Conservation (phyloP, 1,140 invertebrate species). For the Plodia interpunctella region DNA sequence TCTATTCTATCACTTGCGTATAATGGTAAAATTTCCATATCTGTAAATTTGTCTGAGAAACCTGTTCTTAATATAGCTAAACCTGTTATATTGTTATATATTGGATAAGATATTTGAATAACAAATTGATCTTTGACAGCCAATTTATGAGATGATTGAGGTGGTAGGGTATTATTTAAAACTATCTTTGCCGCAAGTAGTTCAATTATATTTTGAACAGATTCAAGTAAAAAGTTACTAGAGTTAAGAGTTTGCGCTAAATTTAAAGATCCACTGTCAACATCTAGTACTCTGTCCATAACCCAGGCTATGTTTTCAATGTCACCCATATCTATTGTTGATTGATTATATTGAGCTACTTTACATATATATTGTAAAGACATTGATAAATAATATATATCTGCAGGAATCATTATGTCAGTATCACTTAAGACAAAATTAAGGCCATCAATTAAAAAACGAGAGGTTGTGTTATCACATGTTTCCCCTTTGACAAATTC, state of each 20-base stretch:
- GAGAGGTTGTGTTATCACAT: slow-evolving; percentile 40
- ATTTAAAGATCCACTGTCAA: slow-evolving; percentile 63
- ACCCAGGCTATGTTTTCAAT: slow-evolving; percentile 67
- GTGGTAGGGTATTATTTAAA: slow-evolving; percentile 13
- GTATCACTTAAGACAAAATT: slow-evolving; percentile 48
- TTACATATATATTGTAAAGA: slow-evolving; percentile 64
- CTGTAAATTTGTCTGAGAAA: slow-evolving; percentile 49
- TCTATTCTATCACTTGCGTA: slow-evolving; percentile 65
- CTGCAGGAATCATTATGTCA: slow-evolving; percentile 67
- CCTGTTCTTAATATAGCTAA: slow-evolving; percentile 65
- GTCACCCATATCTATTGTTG: slow-evolving; percentile 57
- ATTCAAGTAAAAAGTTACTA: slow-evolving; percentile 76
- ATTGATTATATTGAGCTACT: slow-evolving; percentile 45
- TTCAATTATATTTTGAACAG: slow-evolving; percentile 67
- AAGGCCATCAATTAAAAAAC: slow-evolving; percentile 59
- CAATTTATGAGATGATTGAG: slow-evolving; percentile 29
- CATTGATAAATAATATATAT: slow-evolving; percentile 75
- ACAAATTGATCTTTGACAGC: slow-evolving; percentile 68
- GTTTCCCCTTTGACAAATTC: slow-evolving; percentile 55
- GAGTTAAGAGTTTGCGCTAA: slow-evolving; percentile 74
- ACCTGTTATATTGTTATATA: slow-evolving; percentile 76
- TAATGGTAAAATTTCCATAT: slow-evolving; percentile 66
- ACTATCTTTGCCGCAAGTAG: slow-evolving; percentile 38
- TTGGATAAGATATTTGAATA: slow-evolving; percentile 76
- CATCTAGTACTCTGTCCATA: slow-evolving; percentile 69